A percentile compares a stretch with the other conserved stretches of the same genome.
Evolutionary conservation across 1,140 invertebrate genomes (phyloP).

Genomic region (Radopholus similis): DNA sequence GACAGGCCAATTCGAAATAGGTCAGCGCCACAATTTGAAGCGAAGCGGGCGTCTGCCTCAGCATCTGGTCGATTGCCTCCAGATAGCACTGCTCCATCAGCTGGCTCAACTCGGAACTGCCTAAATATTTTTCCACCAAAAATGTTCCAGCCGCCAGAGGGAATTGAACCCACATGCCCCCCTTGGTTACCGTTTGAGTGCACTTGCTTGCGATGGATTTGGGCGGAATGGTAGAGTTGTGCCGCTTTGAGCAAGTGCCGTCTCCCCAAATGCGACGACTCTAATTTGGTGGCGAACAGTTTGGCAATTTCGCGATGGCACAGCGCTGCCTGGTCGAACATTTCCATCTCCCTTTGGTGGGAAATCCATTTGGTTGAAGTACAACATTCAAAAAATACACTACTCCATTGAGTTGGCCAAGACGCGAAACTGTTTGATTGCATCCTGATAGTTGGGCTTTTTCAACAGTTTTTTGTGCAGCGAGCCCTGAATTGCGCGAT

Average conservation of each 20-base stretch:
- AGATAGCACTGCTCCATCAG: constrained; percentile 18
- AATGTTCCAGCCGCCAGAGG: no score
- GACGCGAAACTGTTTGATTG: constrained; percentile 8
- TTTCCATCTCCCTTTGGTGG: not conserved
- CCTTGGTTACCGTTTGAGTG: not conserved
- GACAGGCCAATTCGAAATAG: constrained; percentile 8
- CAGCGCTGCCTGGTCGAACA: constrained; percentile 2
- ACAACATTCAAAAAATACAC: constrained; percentile 15
- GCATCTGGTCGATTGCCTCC: not conserved
- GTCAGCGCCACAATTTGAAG: not conserved
- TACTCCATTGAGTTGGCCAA: constrained; percentile 28
- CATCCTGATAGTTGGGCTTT: constrained; percentile 42
- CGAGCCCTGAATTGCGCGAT: constrained; percentile 15
- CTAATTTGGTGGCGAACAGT: constrained; percentile 10
- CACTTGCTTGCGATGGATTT: not conserved
- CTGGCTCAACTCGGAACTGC: not conserved
- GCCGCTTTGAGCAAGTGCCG: constrained; percentile 15
- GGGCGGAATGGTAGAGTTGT: not conserved
- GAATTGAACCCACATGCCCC: not conserved
- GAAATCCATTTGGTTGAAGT: no score
- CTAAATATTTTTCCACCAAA: constrained; percentile 1
- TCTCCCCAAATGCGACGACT: not conserved
- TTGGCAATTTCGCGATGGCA: constrained; percentile 18
- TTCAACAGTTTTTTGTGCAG: constrained; percentile 40
- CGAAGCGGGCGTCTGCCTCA: not conserved